phyloP scores from a whole-genome alignment of 2,113 vertebrate species.

The Campylorhamphus procurvoides region DNA sequence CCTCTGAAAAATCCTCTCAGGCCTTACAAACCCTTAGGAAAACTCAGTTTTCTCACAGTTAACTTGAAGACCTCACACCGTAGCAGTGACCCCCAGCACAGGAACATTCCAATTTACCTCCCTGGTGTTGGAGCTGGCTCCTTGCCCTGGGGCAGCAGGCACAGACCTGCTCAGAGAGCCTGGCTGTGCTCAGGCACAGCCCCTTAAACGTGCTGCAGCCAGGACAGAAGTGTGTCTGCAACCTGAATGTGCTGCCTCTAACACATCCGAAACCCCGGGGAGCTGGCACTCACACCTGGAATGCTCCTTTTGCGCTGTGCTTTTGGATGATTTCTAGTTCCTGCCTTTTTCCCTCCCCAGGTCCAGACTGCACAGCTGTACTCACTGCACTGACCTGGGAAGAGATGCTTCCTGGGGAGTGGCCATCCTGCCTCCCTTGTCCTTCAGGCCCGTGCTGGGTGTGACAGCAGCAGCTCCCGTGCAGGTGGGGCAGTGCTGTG shows the following conservation, averaged over 20 bases:
- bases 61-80: background rate
- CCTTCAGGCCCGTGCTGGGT: rapidly evolving
- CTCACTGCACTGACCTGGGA: background rate
- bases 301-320: background rate
- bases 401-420: background rate
- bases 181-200: background rate
- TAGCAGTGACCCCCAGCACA: background rate
- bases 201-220: background rate
- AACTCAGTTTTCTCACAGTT: background rate
- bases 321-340: background rate
- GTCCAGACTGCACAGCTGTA: background rate
- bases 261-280: background rate
- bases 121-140: background rate
- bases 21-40: background rate
- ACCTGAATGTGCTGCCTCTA: background rate
- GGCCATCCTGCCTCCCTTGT: background rate
- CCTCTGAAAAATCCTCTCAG: background rate
- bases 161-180: background rate
- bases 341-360: background rate
- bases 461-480: background rate
- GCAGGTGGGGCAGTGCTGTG: background rate
- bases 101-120: background rate
- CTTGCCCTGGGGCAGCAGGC: background rate
- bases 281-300: background rate
- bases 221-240: background rate